A percentile compares a stretch with the other conserved stretches of the same genome.
Evolutionary conservation across 1,140 invertebrate species (phyloP).

Genomic region (Monomorium pharaonis): DNA sequence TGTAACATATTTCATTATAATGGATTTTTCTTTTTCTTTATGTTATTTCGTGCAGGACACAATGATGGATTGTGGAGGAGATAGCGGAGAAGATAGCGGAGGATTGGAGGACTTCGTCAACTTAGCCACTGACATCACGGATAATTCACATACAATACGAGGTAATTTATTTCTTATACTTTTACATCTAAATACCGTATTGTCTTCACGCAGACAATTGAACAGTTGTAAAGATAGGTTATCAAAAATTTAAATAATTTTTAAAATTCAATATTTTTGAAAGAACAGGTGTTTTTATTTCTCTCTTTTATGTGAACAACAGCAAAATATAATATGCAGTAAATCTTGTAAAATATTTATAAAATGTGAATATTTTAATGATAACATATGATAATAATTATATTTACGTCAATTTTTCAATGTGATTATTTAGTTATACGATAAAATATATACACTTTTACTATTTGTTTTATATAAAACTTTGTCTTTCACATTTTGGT

Average conservation of each 20-base stretch:
- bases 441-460: not conserved
- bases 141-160: constrained; percentile 75
- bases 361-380: not conserved
- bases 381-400: not conserved
- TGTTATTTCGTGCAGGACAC: constrained; percentile 72
- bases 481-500: not conserved
- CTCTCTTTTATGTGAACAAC: not conserved
- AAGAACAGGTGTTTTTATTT: not conserved
- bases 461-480: not conserved
- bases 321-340: not conserved
- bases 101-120: constrained; percentile 72
- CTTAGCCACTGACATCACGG: constrained; percentile 70
- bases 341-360: not conserved
- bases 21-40: constrained; percentile 32
- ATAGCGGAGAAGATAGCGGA: constrained; percentile 53
- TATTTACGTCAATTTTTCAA: not conserved
- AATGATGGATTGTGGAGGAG: constrained; percentile 77
- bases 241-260: not conserved
- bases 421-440: not conserved
- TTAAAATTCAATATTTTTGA: not conserved
- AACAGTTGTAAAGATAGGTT: not conserved
- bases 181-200: not conserved
- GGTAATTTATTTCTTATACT: constrained; percentile 70
- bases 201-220: not conserved
- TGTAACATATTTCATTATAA: not conserved